Evolutionary conservation across 2,888 invertebrate genomes (phyloP).

Genomic region (Leptothorax acervorum): DNA sequence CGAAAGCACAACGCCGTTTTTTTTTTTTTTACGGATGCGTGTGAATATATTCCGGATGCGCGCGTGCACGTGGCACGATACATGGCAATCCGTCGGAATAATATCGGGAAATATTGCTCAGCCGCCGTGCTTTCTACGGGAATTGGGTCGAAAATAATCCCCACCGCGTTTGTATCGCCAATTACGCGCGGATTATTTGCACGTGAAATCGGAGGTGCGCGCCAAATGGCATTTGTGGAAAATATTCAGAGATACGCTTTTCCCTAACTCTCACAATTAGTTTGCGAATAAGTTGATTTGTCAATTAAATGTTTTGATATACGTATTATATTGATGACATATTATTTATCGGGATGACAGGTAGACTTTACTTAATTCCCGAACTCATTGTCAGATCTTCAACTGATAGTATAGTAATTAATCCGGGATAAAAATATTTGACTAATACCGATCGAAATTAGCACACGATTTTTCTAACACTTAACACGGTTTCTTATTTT

Average conservation of each 20-base stretch:
- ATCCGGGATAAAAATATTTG: neutral
- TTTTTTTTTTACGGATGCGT: slow-evolving; percentile 44
- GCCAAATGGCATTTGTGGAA: neutral
- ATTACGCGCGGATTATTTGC: slow-evolving; percentile 38
- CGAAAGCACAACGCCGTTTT: slow-evolving; percentile 19
- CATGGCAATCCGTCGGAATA: slow-evolving; percentile 40
- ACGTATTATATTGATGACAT: neutral
- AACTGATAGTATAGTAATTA: neutral
- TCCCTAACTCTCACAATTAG: neutral
- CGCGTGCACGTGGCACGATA: slow-evolving; percentile 34
- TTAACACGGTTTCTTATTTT: neutral
- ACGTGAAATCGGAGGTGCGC: slow-evolving; percentile 21
- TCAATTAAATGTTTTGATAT: neutral
- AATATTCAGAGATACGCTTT: neutral
- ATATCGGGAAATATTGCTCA: slow-evolving; percentile 48
- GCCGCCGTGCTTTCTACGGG: slow-evolving; percentile 2
- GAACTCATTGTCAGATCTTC: too few species aligned
- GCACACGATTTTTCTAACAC: neutral
- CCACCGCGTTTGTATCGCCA: slow-evolving; percentile 27
- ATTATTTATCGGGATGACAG: neutral
- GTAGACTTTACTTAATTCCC: neutral
- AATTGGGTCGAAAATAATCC: slow-evolving; percentile 45
- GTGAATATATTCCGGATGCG: slow-evolving; percentile 18
- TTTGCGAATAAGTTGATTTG: neutral
- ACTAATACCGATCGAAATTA: neutral